Percentiles rank a stretch among this genome's conserved stretches.
Evolutionary conservation across 2,797 vertebrate species (phyloP).

Genomic region (Scleropages formosus): DNA sequence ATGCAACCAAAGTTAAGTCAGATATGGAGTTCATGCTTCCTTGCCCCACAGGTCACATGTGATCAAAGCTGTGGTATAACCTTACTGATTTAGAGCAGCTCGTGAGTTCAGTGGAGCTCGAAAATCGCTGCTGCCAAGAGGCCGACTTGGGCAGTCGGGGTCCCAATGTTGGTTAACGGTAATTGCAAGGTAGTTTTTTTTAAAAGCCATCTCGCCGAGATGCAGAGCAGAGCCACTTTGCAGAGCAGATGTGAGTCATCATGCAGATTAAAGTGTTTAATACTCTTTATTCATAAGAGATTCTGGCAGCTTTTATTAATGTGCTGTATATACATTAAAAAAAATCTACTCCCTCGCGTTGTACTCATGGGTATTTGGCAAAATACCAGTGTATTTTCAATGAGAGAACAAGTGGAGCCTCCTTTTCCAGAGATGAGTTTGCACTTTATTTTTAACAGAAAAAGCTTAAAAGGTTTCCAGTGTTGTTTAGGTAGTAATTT

Average conservation of each 20-base stretch:
- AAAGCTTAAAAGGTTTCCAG: background rate
- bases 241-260: background rate
- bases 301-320: background rate
- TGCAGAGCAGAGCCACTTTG: background rate
- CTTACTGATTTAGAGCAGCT: background rate
- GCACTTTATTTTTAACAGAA: too few relatives aligned
- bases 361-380: background rate
- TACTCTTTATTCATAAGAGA: background rate
- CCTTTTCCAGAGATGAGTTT: background rate
- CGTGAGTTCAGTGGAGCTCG: too few relatives aligned
- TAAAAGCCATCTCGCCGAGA: background rate
- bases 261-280: background rate
- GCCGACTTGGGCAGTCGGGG: background rate
- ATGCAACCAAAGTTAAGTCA: too few relatives aligned
- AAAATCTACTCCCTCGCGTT: background rate
- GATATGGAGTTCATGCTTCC: background rate
- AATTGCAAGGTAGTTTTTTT: background rate
- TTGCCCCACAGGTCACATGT: background rate
- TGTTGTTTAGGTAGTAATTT: slow-evolving; percentile 12
- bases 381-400: background rate
- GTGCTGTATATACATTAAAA: background rate
- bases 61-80: background rate
- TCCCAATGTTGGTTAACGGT: background rate
- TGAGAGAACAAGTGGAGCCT: background rate
- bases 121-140: too few relatives aligned